Evolutionary conservation across 2,113 vertebrate species (phyloP).

Genomic region (Thryonomys swinderianus): DNA sequence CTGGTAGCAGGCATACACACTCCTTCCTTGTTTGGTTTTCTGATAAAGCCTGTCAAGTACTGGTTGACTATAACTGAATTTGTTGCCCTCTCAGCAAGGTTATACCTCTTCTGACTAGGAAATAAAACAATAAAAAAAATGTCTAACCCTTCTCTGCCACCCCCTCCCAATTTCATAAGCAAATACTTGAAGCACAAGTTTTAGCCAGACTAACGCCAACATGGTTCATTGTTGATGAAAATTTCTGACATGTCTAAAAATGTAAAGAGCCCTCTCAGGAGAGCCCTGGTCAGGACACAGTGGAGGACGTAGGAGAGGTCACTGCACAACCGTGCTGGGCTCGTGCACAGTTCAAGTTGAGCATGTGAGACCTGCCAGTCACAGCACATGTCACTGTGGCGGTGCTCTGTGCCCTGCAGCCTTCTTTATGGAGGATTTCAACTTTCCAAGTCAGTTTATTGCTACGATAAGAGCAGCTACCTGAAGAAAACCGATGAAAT

Average conservation of each 20-base stretch:
- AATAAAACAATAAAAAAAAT: conserved; percentile 82
- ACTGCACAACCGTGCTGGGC: not conserved
- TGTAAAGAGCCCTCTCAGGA: not conserved
- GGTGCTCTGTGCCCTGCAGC: not conserved
- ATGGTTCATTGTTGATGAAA: conserved; percentile 16
- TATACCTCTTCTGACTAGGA: conserved; percentile 79
- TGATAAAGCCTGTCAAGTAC: conserved; percentile 87
- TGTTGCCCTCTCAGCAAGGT: conserved; percentile 84
- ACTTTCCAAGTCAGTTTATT: not conserved
- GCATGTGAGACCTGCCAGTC: conserved; percentile 23
- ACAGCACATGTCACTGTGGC: not conserved
- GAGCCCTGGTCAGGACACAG: not conserved
- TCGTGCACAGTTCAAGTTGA: conserved; percentile 4
- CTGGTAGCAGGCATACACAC: conserved; percentile 77
- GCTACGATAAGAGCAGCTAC: not conserved
- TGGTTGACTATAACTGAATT: conserved; percentile 86
- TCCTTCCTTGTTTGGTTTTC: conserved; percentile 88
- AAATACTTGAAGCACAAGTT: conserved; percentile 60
- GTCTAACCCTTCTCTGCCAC: conserved; percentile 69
- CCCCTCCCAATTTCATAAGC: conserved; percentile 45
- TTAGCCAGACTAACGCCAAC: conserved; percentile 1
- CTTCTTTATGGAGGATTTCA: not conserved
- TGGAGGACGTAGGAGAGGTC: not conserved
- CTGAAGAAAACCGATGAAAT: conserved; percentile 16
- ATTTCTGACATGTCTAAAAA: conserved; percentile 56